Conservation (phyloP, 2,797 vertebrate species). For the Catamblyrhynchus diadema region DNA sequence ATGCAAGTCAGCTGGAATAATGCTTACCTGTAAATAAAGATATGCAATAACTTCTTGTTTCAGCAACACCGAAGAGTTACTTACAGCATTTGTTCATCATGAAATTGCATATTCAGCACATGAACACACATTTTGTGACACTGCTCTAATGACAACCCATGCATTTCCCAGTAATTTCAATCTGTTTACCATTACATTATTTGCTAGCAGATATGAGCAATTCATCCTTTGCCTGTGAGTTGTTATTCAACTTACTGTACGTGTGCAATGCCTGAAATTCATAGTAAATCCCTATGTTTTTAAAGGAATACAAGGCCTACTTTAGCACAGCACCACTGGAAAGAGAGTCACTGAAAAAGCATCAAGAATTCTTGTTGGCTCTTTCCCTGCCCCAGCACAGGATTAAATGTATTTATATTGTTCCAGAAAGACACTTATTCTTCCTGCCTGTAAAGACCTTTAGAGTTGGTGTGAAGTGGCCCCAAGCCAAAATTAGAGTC, state of each 20-base stretch:
- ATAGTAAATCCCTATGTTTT: not conserved
- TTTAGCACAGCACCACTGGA: not conserved
- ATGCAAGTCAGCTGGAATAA: not conserved
- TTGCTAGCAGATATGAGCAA: not conserved
- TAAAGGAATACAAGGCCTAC: not conserved
- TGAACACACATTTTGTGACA: not conserved
- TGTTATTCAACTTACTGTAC: not conserved
- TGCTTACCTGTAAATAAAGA: not conserved
- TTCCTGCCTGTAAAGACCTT: not conserved
- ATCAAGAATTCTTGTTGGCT: not conserved
- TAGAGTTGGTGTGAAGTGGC: not conserved
- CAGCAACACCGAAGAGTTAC: not conserved
- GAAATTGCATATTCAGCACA: not conserved
- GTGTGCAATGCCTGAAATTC: not conserved
- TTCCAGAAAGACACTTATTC: not conserved
- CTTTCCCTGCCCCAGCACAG: not conserved
- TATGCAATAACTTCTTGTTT: not conserved
- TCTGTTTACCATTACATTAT: not conserved
- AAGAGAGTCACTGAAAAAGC: not conserved
- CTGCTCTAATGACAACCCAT: not conserved
- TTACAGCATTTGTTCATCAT: not conserved
- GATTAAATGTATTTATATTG: not conserved
- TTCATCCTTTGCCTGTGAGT: not conserved
- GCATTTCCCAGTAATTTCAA: not conserved
- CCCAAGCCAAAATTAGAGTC: not conserved